Base-by-base conservation (phyloP, 1,140 invertebrate genomes). In the Zaprionus camerounensis region DNA sequence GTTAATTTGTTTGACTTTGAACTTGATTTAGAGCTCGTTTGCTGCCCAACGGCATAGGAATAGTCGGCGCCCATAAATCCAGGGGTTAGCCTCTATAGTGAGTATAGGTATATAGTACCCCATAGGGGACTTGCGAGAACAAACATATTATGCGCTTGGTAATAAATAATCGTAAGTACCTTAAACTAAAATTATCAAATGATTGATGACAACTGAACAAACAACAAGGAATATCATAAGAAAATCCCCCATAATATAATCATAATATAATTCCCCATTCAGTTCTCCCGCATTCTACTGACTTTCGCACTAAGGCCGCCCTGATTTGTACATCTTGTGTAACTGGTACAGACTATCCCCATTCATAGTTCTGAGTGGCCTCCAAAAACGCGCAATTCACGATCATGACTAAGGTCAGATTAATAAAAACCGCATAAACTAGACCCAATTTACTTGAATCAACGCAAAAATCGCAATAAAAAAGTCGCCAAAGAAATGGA, bases 1-100 rank as follows among this genome's bases (percentile, higher is more conserved):
- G 85, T 80, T 90, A 90, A 90, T 90, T 90, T 77, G 81, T 90
- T 90, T 90, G 85, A 84, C 85, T 90, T 90, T 90, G 85, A 90
- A 90, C 86, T 90, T 90, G 85, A 90, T 91, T 90, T 80, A 78
- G 66, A 91, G 81, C 85, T 85, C 75, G 82, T 90, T 85, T 91
- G 69, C 41, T 58, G 56, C 49, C 41, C n/a, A 53, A 70, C 57
- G 59, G 62, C 72, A 62, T 80, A 64, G 69, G 63, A 76, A 71
- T 66, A 75, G 64, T 67, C 55, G 69, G 49, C 58, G 20, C 31
- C 44, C 69, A 72, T 71, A 71, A 65, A 76, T 71, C 34, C 57
- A 46, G n/a, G 41, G 38, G 57, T 9, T 41, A 2, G 15, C n/a
- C 13, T 58, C 17, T 56, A 38, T 56, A 38, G 36, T 15, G 2